A percentile compares a stretch with the other conserved stretches of the same genome.
phyloP scores from a whole-genome alignment of 2,797 vertebrate species.

The Trichosurus vulpecula region DNA sequence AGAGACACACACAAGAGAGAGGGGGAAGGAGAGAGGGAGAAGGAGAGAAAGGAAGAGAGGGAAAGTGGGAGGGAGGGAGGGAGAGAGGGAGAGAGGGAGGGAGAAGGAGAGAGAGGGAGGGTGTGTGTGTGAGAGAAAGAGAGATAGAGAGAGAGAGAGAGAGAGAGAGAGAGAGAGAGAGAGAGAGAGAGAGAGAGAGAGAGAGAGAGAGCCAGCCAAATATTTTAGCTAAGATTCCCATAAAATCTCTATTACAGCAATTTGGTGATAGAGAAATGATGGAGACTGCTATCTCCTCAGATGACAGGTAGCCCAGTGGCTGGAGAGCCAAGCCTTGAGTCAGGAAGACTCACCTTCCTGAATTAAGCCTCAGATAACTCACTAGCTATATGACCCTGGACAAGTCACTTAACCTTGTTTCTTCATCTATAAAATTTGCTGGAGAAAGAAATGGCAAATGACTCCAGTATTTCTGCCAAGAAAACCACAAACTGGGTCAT shows the following conservation, averaged over 20 bases:
- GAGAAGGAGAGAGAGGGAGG: too few relatives aligned
- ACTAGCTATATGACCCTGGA: background rate
- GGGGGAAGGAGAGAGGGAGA: background rate
- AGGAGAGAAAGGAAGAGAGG: background rate
- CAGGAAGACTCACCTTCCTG: background rate
- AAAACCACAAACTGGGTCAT: background rate
- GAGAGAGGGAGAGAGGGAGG: too few relatives aligned
- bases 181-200: too few relatives aligned
- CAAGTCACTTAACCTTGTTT: background rate
- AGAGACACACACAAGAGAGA: background rate
- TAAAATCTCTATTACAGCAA: too few relatives aligned
- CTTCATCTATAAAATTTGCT: background rate
- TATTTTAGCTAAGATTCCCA: too few relatives aligned
- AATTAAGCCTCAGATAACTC: background rate
- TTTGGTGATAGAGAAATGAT: too few relatives aligned
- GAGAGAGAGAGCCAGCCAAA: too few relatives aligned
- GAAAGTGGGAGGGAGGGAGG: background rate
- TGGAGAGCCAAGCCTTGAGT: background rate
- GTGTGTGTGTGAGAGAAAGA: too few relatives aligned
- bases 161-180: too few relatives aligned
- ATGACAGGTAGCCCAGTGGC: background rate
- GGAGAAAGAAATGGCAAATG: background rate
- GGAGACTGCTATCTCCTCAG: too few relatives aligned
- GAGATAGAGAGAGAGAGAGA: too few relatives aligned
- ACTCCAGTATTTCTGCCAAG: background rate